phyloP scores from a whole-genome alignment of 2,797 vertebrate species.

The Onychomys torridus region DNA sequence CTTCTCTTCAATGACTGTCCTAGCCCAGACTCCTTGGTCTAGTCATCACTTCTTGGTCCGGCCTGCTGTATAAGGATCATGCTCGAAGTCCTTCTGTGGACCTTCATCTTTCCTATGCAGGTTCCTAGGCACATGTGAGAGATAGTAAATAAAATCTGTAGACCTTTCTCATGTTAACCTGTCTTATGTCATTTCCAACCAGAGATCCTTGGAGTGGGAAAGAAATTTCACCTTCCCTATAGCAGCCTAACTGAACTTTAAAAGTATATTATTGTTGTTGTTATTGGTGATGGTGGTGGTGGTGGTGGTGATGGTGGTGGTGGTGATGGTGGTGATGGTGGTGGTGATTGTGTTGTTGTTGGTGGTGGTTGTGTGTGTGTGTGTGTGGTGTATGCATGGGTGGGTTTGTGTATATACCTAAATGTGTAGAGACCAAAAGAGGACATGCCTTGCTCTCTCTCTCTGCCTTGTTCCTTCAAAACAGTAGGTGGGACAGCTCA shows the following conservation, averaged over 20 bases:
- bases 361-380: too few relatives aligned
- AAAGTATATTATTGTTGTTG: background rate
- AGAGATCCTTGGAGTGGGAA: background rate
- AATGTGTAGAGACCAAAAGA: background rate
- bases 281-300: background rate
- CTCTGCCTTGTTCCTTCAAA: background rate
- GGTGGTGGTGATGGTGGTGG: too few relatives aligned
- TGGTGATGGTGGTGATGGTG: background rate
- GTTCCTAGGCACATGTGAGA: background rate
- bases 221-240: background rate
- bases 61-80: background rate
- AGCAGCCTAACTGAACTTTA: slow-evolving; percentile 37
- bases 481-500: background rate
- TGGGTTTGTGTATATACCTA: too few relatives aligned
- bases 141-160: background rate
- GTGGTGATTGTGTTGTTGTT: background rate
- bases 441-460: too few relatives aligned
- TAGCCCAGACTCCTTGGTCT: background rate
- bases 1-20: background rate
- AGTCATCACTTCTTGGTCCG: background rate
- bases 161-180: background rate
- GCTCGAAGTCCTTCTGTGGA: background rate
- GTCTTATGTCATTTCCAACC: background rate
- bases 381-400: background rate
- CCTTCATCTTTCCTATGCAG: background rate